These are phyloP conservation scores for Parnassius mnemosyne DNA, from an alignment of 2,888 invertebrate species.

Conservation along the genomic window DNA sequence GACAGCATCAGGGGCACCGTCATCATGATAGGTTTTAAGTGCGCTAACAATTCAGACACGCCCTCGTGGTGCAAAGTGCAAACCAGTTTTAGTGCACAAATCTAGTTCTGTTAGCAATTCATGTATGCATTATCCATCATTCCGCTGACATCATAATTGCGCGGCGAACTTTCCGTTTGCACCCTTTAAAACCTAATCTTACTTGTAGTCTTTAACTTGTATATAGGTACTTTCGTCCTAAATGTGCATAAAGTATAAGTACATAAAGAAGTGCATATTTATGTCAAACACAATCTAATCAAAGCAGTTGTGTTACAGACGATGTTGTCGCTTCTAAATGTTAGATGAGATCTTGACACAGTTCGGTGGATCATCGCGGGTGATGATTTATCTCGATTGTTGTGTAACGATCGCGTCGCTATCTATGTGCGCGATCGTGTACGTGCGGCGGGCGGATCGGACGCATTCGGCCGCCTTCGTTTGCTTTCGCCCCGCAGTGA, in stretches of 20 bases:
- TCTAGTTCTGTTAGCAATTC: constrained; percentile 35
- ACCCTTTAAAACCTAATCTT: too few species aligned
- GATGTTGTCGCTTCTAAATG: constrained; percentile 34
- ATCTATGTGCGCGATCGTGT: constrained; percentile 59
- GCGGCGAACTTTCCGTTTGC: constrained; percentile 17
- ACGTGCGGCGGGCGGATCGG: constrained; percentile 61
- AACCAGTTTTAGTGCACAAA: constrained; percentile 47
- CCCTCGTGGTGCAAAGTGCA: constrained; percentile 42
- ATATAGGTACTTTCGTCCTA: too few species aligned
- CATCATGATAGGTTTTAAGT: constrained; percentile 69
- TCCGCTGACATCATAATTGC: constrained; percentile 12
- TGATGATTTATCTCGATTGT: constrained; percentile 70
- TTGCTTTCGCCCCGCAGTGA: constrained; percentile 58
- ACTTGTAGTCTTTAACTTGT: too few species aligned
- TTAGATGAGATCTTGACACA: constrained; percentile 72
- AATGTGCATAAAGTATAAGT: too few species aligned
- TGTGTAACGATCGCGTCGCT: constrained; percentile 67
- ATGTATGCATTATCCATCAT: constrained; percentile 13
- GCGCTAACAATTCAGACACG: constrained; percentile 52
- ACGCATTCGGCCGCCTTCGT: constrained; percentile 37
- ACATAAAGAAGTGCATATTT: not conserved
- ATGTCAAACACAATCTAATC: constrained; percentile 11
- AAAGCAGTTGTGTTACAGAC: constrained; percentile 10
- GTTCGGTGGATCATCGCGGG: constrained; percentile 65
- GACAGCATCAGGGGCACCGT: constrained; percentile 70